Conservation (phyloP, 2,113 vertebrate species). For the Platichthys stellatus region DNA sequence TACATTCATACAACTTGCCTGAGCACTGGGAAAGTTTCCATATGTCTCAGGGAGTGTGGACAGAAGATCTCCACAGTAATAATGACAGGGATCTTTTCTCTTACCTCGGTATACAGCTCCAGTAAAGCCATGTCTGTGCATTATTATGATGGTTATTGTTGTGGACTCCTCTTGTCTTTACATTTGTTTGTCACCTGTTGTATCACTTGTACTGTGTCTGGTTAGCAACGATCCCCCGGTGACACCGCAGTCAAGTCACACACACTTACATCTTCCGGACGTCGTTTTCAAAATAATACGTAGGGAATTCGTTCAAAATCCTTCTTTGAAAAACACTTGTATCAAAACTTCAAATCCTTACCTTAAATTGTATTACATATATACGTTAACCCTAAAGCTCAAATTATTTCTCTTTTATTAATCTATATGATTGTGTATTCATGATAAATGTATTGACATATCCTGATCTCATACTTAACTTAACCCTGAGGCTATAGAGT, state of each 20-base stretch:
- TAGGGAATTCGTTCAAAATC: too few species aligned
- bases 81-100: slow-evolving; percentile 4
- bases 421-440: too few species aligned
- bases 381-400: too few species aligned
- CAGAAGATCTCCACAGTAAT: background rate
- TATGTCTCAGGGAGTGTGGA: slow-evolving; percentile 53
- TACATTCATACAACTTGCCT: background rate
- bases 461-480: background rate
- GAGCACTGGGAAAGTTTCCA: slow-evolving; percentile 54
- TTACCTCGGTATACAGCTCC: slow-evolving; percentile 93
- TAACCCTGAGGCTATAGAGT: background rate
- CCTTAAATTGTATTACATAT: too few species aligned
- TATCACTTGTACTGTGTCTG: slow-evolving; percentile 17
- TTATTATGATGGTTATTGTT: background rate
- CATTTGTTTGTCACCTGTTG: slow-evolving; percentile 32
- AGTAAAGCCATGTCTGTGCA: slow-evolving; percentile 85
- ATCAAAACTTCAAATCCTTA: too few species aligned
- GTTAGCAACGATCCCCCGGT: slow-evolving; percentile 26
- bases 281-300: slow-evolving; percentile 44
- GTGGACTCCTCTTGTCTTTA: background rate
- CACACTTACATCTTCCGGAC: background rate
- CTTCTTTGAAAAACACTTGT: background rate
- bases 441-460: background rate
- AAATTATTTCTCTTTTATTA: too few species aligned
- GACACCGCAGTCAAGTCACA: slow-evolving; percentile 8